Percentiles rank a stretch among this genome's conserved stretches.
Evolutionary conservation across 2,113 vertebrate genomes (phyloP).

Genomic region (Elephantulus edwardii): DNA sequence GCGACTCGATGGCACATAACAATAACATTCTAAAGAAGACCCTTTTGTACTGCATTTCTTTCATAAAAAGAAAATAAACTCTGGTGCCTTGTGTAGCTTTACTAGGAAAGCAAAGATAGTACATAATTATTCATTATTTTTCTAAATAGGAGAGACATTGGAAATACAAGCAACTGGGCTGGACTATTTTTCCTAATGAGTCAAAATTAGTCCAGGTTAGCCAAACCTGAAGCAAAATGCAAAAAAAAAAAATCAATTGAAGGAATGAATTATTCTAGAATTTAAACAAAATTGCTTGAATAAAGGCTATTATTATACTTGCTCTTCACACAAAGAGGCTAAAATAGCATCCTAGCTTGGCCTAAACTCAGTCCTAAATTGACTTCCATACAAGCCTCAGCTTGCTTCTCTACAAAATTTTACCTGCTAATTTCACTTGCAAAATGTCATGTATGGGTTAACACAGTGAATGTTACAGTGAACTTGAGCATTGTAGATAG

Average conservation of each 20-base stretch:
- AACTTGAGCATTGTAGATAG: no score
- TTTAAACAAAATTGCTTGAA: not conserved
- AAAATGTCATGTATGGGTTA: no score
- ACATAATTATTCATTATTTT: not conserved
- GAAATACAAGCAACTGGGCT: not conserved
- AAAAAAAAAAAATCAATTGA: not conserved
- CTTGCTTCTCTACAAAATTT: not conserved
- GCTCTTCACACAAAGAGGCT: not conserved
- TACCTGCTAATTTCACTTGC: no score
- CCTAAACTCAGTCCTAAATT: not conserved
- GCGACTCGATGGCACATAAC: no score
- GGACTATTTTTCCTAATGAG: not conserved
- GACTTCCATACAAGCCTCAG: not conserved
- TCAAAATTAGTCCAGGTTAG: not conserved
- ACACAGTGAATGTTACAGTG: no score
- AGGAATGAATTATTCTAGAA: not conserved
- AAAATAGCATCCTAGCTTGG: not conserved
- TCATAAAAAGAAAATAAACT: not conserved
- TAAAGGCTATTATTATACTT: not conserved
- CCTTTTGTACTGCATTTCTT: not conserved
- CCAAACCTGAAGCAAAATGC: not conserved
- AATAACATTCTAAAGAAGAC: no score
- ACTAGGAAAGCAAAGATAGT: not conserved
- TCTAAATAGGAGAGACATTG: constrained; percentile 4
- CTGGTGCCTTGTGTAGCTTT: constrained; percentile 16